phyloP scores from a whole-genome alignment of 2,113 vertebrate species.

The Notothenia rossii region DNA sequence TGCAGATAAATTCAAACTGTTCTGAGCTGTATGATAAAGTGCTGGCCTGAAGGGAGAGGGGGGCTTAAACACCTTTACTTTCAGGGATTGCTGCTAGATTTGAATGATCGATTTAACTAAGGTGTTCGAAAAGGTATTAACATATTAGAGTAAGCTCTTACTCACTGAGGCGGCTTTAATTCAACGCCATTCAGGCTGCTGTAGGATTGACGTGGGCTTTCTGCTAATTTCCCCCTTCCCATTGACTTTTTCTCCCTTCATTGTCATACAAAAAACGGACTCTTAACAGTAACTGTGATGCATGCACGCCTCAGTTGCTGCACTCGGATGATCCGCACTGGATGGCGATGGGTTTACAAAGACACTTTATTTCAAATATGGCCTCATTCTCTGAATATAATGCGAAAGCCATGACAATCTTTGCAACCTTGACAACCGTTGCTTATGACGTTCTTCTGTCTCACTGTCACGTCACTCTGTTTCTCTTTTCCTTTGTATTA shows the following conservation, averaged over 20 bases:
- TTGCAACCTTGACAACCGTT: slow-evolving; percentile 30
- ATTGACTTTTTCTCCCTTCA: slow-evolving; percentile 26
- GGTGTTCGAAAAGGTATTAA: slow-evolving; percentile 23
- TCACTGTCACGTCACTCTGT: slow-evolving; percentile 7
- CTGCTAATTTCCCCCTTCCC: slow-evolving; percentile 14
- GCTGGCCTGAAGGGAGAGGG: neutral
- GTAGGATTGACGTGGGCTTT: slow-evolving; percentile 27
- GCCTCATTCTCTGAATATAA: slow-evolving; percentile 55
- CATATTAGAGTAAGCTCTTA: slow-evolving; percentile 2
- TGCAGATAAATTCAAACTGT: slow-evolving; percentile 10
- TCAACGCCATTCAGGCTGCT: slow-evolving; percentile 11
- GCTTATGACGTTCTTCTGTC: slow-evolving; percentile 38
- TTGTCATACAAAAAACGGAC: slow-evolving; percentile 43
- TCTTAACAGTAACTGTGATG: slow-evolving; percentile 40
- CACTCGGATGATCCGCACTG: slow-evolving; percentile 29
- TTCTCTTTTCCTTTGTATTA: slow-evolving; percentile 49
- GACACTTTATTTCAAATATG: slow-evolving; percentile 46
- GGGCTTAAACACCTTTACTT: slow-evolving; percentile 24
- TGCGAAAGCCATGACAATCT: slow-evolving; percentile 83
- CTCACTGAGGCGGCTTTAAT: slow-evolving; percentile 33
- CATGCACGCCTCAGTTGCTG: slow-evolving; percentile 39
- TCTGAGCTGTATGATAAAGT: slow-evolving; percentile 39
- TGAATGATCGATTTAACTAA: slow-evolving; percentile 20
- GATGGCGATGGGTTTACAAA: slow-evolving; percentile 52
- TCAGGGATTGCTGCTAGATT: slow-evolving; percentile 49